These are phyloP conservation scores for Todiramphus saurophagus DNA, from an alignment of 2,113 vertebrate species.

Conservation along the genomic window DNA sequence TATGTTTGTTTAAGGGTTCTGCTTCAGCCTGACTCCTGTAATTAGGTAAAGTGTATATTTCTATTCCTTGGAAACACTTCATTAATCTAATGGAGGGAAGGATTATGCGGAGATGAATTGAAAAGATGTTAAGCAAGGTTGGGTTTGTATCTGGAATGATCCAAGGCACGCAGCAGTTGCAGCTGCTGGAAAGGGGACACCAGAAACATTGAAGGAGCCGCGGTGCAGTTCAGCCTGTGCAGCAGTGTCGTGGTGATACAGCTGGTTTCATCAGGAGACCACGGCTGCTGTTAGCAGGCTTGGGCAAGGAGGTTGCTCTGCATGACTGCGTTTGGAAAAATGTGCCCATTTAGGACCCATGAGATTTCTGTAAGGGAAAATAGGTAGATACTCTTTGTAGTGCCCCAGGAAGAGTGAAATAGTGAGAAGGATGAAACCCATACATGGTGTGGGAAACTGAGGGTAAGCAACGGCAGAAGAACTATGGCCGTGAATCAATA, in stretches of 20 bases:
- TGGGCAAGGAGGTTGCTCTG: neutral
- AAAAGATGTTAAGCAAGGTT: neutral
- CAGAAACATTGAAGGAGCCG: neutral
- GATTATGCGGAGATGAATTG: neutral
- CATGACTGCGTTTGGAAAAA: neutral
- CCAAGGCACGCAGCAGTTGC: neutral
- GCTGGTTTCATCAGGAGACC: neutral
- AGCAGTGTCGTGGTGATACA: neutral
- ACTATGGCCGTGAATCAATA: neutral
- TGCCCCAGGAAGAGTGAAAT: neutral
- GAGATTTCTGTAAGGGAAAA: neutral
- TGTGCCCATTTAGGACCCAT: neutral
- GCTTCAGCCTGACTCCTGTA: conserved; percentile 40
- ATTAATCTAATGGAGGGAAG: conserved; percentile 13
- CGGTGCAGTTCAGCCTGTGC: neutral
- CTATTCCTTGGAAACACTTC: conserved; percentile 37
- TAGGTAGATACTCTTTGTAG: neutral
- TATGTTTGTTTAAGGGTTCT: conserved; percentile 34
- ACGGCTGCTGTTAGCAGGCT: fast-evolving
- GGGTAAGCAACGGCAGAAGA: neutral
- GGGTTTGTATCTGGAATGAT: neutral
- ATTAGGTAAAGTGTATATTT: conserved; percentile 26
- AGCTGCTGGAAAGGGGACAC: neutral
- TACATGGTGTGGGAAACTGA: neutral
- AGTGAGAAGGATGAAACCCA: neutral